A percentile compares a stretch with the other conserved stretches of the same genome.
These are phyloP conservation scores for Limnodromus scolopaceus DNA, from an alignment of 2,797 vertebrate species.

Conservation along the genomic window DNA sequence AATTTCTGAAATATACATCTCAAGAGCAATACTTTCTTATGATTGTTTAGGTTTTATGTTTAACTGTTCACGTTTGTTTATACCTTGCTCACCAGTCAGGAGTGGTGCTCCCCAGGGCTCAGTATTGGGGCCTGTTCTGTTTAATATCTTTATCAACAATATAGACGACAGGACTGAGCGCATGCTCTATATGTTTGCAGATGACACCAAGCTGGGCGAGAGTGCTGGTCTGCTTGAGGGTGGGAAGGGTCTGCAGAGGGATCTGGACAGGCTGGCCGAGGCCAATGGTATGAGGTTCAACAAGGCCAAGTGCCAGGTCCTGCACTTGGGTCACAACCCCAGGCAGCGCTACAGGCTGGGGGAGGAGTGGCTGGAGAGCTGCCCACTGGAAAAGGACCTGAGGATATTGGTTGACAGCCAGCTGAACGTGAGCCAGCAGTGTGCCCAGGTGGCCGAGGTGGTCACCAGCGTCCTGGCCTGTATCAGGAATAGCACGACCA, in stretches of 20 bases:
- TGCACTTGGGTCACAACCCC: not conserved
- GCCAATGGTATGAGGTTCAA: not conserved
- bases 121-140: not conserved
- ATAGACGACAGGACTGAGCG: not conserved
- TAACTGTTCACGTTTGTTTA: not conserved
- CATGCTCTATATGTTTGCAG: not conserved
- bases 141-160: not conserved
- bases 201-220: not conserved
- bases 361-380: not conserved
- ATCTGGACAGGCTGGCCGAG: not conserved
- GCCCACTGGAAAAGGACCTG: not conserved
- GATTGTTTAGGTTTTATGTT: not conserved
- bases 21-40: not conserved
- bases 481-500: not conserved
- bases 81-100: not conserved
- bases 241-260: not conserved
- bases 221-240: not conserved
- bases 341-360: not conserved
- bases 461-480: not conserved
- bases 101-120: not conserved
- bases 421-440: not conserved
- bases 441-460: not conserved
- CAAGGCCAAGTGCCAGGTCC: not conserved
- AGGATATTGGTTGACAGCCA: not conserved
- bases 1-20: not conserved